Evolutionary conservation across 2,888 invertebrate genomes (phyloP).

Genomic region (Craniophora ligustri): DNA sequence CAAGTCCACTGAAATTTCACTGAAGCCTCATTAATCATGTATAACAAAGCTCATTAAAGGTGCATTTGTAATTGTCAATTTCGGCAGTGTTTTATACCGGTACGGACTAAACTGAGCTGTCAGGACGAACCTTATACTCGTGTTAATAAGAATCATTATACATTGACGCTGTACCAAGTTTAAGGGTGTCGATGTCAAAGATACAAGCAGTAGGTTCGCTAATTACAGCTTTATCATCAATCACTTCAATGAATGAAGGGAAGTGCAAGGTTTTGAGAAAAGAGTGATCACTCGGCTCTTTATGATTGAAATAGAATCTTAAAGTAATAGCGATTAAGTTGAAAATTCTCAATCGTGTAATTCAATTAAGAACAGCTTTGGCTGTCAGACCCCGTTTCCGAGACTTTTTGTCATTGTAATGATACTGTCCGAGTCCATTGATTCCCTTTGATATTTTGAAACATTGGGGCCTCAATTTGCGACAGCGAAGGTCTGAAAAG

Average conservation of each 20-base stretch:
- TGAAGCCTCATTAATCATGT: slow-evolving; percentile 78
- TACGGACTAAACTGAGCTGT: slow-evolving; percentile 55
- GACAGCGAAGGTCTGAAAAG: slow-evolving; percentile 10
- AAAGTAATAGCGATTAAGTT: slow-evolving; percentile 36
- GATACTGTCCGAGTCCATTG: slow-evolving; percentile 48
- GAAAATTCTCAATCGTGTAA: slow-evolving; percentile 32
- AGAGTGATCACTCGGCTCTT: slow-evolving; percentile 22
- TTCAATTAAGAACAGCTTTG: slow-evolving; percentile 54
- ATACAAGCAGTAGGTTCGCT: slow-evolving; percentile 70
- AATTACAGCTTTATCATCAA: slow-evolving; percentile 82
- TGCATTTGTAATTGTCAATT: slow-evolving; percentile 85
- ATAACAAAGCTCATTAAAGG: slow-evolving; percentile 82
- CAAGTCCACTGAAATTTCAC: slow-evolving; percentile 67
- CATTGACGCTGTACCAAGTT: slow-evolving; percentile 48
- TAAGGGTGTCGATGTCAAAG: slow-evolving; percentile 62
- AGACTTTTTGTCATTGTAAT: slow-evolving; percentile 50
- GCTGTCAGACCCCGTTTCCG: slow-evolving; percentile 41
- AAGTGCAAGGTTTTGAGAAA: slow-evolving; percentile 51
- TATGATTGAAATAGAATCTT: slow-evolving; percentile 45
- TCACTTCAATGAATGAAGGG: slow-evolving; percentile 69
- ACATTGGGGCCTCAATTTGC: slow-evolving; percentile 22
- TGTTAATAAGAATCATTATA: slow-evolving; percentile 64
- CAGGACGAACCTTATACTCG: slow-evolving; percentile 57
- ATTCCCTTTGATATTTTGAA: slow-evolving; percentile 44
- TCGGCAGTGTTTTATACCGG: slow-evolving; percentile 66